A percentile compares a stretch with the other conserved stretches of the same genome.
Evolutionary conservation across 2,888 invertebrate species (phyloP).

Genomic region (Xylota segnis): DNA sequence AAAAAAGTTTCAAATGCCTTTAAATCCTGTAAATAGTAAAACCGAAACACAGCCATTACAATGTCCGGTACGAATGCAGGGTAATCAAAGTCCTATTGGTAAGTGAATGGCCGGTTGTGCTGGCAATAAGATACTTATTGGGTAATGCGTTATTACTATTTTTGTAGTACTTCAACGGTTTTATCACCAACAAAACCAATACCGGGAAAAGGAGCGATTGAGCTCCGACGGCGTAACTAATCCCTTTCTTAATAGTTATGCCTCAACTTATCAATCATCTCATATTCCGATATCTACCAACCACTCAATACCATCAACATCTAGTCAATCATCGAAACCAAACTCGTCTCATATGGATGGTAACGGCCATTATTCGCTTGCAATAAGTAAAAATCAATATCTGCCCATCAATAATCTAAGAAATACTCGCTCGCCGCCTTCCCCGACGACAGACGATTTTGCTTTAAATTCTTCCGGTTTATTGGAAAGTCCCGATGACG

Average conservation of each 20-base stretch:
- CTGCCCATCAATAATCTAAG: slow-evolving; percentile 71
- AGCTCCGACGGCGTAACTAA: slow-evolving; percentile 80
- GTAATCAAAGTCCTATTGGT: slow-evolving; percentile 91
- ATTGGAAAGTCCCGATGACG: slow-evolving; percentile 27
- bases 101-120: slow-evolving; percentile 19
- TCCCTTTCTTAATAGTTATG: slow-evolving; percentile 83
- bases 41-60: slow-evolving; percentile 77
- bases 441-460: slow-evolving; percentile 69
- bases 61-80: slow-evolving; percentile 84
- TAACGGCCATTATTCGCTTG: slow-evolving; percentile 44
- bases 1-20: slow-evolving; percentile 70
- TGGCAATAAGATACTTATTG: neutral
- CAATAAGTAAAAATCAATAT: slow-evolving; percentile 63
- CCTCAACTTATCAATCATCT: slow-evolving; percentile 78
- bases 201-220: slow-evolving; percentile 85
- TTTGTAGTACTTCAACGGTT: slow-evolving; percentile 89
- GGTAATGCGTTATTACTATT: neutral
- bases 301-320: slow-evolving; percentile 80
- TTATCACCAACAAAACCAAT: slow-evolving; percentile 91
- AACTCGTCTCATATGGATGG: slow-evolving; percentile 73
- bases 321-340: slow-evolving; percentile 82
- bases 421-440: slow-evolving; percentile 67
- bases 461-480: slow-evolving; percentile 29
- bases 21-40: slow-evolving; percentile 78
- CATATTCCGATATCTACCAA: slow-evolving; percentile 78